A percentile compares a stretch with the other conserved stretches of the same genome.
Conservation (phyloP, 1,140 invertebrate genomes). For the Drosophila malerkotliana region DNA sequence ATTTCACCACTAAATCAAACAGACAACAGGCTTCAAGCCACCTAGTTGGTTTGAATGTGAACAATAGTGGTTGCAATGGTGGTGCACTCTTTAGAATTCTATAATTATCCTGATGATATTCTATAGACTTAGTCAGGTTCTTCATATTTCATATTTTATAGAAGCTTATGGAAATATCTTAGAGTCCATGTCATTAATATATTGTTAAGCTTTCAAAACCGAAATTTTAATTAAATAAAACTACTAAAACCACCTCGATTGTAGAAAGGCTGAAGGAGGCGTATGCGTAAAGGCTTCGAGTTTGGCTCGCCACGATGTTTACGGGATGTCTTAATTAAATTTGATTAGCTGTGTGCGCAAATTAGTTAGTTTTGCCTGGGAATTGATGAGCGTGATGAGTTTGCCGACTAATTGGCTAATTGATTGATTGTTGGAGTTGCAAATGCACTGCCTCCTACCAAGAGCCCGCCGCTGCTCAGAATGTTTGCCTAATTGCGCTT, state of each 20-base stretch:
- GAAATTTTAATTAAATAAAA: background rate
- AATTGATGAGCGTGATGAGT: constrained; percentile 69
- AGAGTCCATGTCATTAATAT: too few species aligned
- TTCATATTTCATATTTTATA: background rate
- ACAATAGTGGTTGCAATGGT: constrained; percentile 12
- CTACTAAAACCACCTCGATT: constrained; percentile 10
- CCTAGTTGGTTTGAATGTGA: background rate
- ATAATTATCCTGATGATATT: too few species aligned
- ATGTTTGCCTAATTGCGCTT: constrained; percentile 61
- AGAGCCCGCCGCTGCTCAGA: constrained; percentile 3
- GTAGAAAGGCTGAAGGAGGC: constrained; percentile 24
- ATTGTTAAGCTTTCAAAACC: too few species aligned
- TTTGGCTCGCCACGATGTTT: constrained; percentile 44
- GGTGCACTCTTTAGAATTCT: background rate
- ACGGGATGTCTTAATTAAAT: constrained; percentile 80
- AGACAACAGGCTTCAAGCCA: constrained; percentile 52
- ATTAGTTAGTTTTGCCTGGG: constrained; percentile 73
- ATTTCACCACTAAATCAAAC: constrained; percentile 75
- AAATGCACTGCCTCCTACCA: constrained; percentile 15
- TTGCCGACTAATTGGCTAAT: constrained; percentile 74
- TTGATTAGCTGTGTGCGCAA: constrained; percentile 77
- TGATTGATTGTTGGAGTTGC: constrained; percentile 68
- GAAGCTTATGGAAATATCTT: background rate
- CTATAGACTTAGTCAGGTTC: too few species aligned
- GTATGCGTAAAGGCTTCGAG: constrained; percentile 38